These are phyloP conservation scores for Etia nguti DNA, from an alignment of 2,113 vertebrate genomes.

Conservation along the genomic window DNA sequence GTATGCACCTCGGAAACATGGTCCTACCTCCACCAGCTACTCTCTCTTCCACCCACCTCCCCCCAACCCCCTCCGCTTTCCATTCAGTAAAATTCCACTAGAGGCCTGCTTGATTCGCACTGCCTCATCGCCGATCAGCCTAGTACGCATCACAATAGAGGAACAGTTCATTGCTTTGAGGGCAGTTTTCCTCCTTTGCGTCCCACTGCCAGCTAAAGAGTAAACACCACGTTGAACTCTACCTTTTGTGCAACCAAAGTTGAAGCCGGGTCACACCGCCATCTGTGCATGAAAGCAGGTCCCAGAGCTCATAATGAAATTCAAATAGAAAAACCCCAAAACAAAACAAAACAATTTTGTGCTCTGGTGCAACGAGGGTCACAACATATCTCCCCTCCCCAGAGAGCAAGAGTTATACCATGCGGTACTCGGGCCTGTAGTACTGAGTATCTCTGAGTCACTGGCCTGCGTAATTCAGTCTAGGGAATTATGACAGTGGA, in stretches of 20 bases:
- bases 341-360: background rate
- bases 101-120: conserved; percentile 34
- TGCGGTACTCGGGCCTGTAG: conserved; percentile 31
- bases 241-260: background rate
- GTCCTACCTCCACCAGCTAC: conserved; percentile 34
- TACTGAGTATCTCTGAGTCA: conserved; percentile 62
- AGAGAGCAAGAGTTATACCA: conserved; percentile 44
- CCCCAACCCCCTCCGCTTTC: background rate
- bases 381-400: conserved; percentile 19
- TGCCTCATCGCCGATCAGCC: conserved; percentile 17
- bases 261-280: background rate
- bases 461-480: conserved; percentile 65
- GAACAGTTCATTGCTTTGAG: background rate
- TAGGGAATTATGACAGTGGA: conserved; percentile 73
- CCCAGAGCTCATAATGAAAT: background rate
- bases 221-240: background rate
- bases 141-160: conserved; percentile 11
- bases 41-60: background rate
- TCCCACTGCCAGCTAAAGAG: background rate
- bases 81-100: conserved; percentile 43
- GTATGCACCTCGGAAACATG: conserved; percentile 58
- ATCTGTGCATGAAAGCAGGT: background rate
- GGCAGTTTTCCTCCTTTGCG: background rate
- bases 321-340: background rate
- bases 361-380: background rate